Evolutionary conservation across 2,888 invertebrate genomes (phyloP), one percentile per base, ranked within the genome.

Genomic region (Leptogaster cylindrica): DNA sequence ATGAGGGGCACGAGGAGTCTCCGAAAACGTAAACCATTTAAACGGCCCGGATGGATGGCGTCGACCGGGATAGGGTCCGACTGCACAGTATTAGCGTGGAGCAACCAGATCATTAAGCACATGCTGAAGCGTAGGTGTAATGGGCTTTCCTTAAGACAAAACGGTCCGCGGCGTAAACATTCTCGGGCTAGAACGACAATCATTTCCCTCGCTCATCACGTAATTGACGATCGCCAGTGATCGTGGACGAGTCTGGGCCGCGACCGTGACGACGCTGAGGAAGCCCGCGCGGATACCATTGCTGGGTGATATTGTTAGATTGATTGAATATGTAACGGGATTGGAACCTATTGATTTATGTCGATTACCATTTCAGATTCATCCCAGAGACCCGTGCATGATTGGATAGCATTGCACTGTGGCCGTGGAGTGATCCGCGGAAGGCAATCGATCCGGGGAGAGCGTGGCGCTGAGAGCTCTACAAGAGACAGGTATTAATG

Each of bases 271-370:
- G 44, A 6, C 25, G 44, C 41, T 28, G 28, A 28, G 23, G 36
- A 39, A 44, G 44, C 18, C 14, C 20, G 39, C 41, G 66, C n/a
- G n/a, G n/a, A n/a, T n/a, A n/a, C n/a, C n/a, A 55, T 33, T 51
- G 41, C 31, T 58, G 55, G 7, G 48, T 44, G 41, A 69, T 69
- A 67, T 69, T 69, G 50, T 67, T 67, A 65, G 65, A 67, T 69
- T 69, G 69, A 69, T 69, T 69, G 69, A 67, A 69, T 65, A 67
- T 67, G 41, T 67, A 69, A 69, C 69, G 69, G 69, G 48, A 69
- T 52, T 48, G 46, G 48, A 41, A 64, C 50, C 65, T 28, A 65
- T 65, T 65, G 65, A 65, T 65, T 65, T 65, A 65, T 65, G 65
- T 65, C 64, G 64, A 64, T 64, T 64, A 64, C 64, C 48, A 33